Evolutionary conservation across 2,797 vertebrate genomes (phyloP).

Genomic region (Acrocephalus scirpaceus): DNA sequence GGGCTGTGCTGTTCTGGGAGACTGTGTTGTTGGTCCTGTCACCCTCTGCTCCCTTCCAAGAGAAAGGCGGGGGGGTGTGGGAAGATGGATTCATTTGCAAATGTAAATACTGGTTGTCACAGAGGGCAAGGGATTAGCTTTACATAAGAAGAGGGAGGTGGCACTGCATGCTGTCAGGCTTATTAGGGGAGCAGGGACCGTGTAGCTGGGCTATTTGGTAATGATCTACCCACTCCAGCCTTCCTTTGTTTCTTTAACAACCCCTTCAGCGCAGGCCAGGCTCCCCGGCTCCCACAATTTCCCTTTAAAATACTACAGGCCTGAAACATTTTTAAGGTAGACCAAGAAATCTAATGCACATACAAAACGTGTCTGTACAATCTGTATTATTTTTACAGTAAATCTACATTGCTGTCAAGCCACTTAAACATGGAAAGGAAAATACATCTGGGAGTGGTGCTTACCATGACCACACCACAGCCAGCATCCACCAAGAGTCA

Average conservation of each 20-base stretch:
- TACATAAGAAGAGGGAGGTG: neutral
- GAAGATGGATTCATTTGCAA: slow-evolving; percentile 55
- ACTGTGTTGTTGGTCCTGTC: accelerated
- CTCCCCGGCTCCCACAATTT: neutral
- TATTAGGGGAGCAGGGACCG: slow-evolving; percentile 23
- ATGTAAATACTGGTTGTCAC: slow-evolving; percentile 53
- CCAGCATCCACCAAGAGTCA: neutral
- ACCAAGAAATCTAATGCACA: neutral
- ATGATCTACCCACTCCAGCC: slow-evolving; percentile 39
- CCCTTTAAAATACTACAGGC: neutral
- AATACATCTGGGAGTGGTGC: neutral
- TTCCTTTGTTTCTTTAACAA: slow-evolving; percentile 55
- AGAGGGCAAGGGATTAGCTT: slow-evolving; percentile 57
- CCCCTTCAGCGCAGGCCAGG: neutral
- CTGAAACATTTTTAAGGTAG: neutral
- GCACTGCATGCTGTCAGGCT: slow-evolving; percentile 45
- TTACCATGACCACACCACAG: neutral
- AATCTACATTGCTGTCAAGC: neutral
- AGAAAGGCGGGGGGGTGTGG: neutral
- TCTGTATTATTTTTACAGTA: neutral
- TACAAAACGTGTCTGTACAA: neutral
- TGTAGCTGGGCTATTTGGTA: slow-evolving; percentile 27
- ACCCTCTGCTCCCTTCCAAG: neutral
- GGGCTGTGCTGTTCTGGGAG: neutral
- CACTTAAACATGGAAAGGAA: neutral